phyloP scores from a whole-genome alignment of 2,888 invertebrate species.

The Athetis lepigone region DNA sequence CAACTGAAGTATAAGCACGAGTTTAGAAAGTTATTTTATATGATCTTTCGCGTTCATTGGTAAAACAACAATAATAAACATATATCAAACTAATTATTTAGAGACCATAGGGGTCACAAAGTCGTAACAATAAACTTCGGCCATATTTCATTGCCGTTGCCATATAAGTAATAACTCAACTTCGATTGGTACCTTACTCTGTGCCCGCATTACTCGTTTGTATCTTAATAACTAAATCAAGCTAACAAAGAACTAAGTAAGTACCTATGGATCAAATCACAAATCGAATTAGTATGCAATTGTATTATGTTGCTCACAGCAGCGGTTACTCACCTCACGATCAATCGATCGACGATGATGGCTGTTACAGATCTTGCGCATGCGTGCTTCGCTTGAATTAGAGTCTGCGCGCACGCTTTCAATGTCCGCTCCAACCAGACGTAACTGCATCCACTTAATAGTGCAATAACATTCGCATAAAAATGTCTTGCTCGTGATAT shows the following conservation, averaged over 20 bases:
- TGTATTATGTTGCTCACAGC: slow-evolving; percentile 61
- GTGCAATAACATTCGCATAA: slow-evolving; percentile 59
- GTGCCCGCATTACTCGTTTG: slow-evolving; percentile 6
- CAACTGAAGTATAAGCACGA: slow-evolving; percentile 15
- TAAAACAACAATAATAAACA: not conserved
- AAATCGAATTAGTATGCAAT: slow-evolving; percentile 56
- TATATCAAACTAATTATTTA: slow-evolving; percentile 3
- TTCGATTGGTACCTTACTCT: slow-evolving; percentile 2
- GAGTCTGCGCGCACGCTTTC: slow-evolving; percentile 62
- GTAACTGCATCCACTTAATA: slow-evolving; percentile 59
- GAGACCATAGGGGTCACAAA: slow-evolving; percentile 25
- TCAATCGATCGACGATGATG: slow-evolving; percentile 53
- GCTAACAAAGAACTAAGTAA: slow-evolving; percentile 33
- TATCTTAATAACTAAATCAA: slow-evolving; percentile 54
- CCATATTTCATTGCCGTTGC: slow-evolving; percentile 24
- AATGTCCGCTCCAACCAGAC: slow-evolving; percentile 59
- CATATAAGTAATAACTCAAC: slow-evolving; percentile 17
- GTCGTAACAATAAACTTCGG: slow-evolving; percentile 8
- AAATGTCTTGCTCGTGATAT: slow-evolving; percentile 54
- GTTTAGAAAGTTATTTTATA: slow-evolving; percentile 47
- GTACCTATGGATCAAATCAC: slow-evolving; percentile 40
- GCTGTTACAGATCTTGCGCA: slow-evolving; percentile 63
- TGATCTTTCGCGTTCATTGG: slow-evolving; percentile 7
- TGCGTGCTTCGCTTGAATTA: slow-evolving; percentile 59
- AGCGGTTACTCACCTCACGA: slow-evolving; percentile 63